Conservation (phyloP, 1,140 invertebrate species). For the Drusus annulatus region DNA sequence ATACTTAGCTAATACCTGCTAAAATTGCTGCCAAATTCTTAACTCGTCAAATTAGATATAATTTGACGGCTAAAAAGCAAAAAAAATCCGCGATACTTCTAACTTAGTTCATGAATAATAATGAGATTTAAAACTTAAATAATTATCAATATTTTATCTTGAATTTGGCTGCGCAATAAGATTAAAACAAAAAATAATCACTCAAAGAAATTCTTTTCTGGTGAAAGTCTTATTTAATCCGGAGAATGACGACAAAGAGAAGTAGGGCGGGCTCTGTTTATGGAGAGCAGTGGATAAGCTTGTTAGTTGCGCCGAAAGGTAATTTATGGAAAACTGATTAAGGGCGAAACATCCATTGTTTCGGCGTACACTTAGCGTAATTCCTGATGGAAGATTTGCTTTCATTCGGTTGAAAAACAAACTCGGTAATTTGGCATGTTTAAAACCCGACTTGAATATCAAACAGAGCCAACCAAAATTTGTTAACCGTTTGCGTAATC, state of each 20-base stretch:
- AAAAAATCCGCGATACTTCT: no score
- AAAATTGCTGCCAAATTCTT: no score
- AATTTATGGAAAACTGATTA: slow-evolving; percentile 36
- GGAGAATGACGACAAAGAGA: background rate
- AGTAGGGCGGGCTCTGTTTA: background rate
- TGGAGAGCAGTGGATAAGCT: slow-evolving; percentile 22
- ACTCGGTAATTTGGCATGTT: slow-evolving; percentile 37
- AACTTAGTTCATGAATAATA: no score
- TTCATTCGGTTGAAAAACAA: slow-evolving; percentile 37
- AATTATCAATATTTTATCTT: no score
- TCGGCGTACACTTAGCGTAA: slow-evolving; percentile 22
- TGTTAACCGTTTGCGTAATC: slow-evolving; percentile 35
- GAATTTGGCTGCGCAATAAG: no score
- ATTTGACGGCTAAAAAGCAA: no score
- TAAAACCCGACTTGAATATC: slow-evolving; percentile 26
- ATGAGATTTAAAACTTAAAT: no score
- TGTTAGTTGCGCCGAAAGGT: slow-evolving; percentile 29
- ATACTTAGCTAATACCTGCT: no score
- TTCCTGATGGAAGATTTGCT: slow-evolving; percentile 42
- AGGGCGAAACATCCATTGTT: slow-evolving; percentile 27
- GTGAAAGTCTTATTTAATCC: background rate
- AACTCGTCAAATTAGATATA: no score
- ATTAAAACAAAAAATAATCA: no score
- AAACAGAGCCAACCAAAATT: slow-evolving; percentile 25
- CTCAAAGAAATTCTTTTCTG: background rate